phyloP scores from a whole-genome alignment of 2,113 vertebrate genomes.

The Stictonetta naevosa region DNA sequence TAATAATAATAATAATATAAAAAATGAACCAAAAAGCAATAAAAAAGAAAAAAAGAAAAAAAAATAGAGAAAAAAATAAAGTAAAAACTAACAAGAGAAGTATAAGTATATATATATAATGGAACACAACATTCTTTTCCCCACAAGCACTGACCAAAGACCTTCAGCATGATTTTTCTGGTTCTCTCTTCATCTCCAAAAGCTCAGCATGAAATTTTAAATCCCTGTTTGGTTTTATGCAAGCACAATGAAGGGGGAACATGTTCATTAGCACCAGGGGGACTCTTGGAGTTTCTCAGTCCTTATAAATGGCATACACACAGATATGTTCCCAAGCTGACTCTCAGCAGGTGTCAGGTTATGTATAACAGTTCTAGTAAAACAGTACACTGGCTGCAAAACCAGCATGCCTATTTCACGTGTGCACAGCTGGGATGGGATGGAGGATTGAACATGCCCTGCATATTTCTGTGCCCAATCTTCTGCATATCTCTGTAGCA shows the following conservation, averaged over 20 bases:
- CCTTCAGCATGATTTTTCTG: neutral
- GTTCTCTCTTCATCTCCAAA: fast-evolving
- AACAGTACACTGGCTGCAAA: neutral
- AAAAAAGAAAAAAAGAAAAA: too few relatives aligned
- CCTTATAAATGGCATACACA: fast-evolving
- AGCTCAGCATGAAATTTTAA: neutral
- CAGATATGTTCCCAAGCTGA: neutral
- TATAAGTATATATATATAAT: neutral
- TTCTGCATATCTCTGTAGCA: neutral
- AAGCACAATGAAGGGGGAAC: neutral
- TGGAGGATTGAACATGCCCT: neutral
- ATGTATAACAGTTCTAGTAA: neutral
- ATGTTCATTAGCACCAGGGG: neutral
- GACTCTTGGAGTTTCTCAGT: fast-evolving
- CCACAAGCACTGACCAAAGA: neutral
- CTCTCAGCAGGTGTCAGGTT: neutral
- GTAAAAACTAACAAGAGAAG: neutral
- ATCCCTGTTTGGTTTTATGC: neutral
- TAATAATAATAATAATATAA: too few relatives aligned
- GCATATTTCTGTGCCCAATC: neutral
- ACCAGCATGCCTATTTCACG: neutral
- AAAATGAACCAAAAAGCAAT: neutral
- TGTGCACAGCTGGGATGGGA: fast-evolving
- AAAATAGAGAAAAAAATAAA: too few relatives aligned
- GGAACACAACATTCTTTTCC: neutral